A percentile compares a stretch with the other conserved stretches of the same genome.
Conservation (phyloP, 2,113 vertebrate species). For the Silurus meridionalis region DNA sequence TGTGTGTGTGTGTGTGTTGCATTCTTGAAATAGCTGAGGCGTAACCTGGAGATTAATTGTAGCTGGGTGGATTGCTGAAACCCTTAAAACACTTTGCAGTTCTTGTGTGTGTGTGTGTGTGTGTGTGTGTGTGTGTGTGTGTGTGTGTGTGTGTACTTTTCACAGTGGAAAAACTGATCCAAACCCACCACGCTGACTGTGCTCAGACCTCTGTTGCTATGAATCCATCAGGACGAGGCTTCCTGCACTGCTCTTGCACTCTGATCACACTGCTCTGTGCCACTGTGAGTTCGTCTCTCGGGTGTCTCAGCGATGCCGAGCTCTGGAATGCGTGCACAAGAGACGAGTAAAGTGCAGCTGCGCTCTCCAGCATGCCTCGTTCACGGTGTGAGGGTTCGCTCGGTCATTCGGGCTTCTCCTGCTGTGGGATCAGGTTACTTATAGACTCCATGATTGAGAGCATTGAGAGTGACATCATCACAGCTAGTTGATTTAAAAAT, state of each 20-base stretch:
- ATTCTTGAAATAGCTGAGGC: conserved; percentile 84
- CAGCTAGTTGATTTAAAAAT: background rate
- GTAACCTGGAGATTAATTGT: conserved; percentile 73
- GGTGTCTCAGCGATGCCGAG: conserved; percentile 40
- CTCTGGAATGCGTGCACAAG: conserved; percentile 22
- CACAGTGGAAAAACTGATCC: background rate
- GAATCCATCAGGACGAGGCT: background rate
- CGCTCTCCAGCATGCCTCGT: background rate
- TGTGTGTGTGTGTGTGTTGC: conserved; percentile 69
- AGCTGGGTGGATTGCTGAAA: conserved; percentile 74
- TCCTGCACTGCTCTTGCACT: conserved; percentile 4
- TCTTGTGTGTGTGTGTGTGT: conserved; percentile 6
- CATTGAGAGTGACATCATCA: background rate
- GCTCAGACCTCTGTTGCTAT: conserved; percentile 2
- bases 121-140: conserved; percentile 10
- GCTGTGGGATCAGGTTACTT: background rate
- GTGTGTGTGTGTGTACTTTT: background rate
- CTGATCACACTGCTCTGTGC: background rate
- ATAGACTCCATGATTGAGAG: too few relatives aligned
- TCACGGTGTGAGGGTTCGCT: background rate
- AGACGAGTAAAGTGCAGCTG: conserved; percentile 25
- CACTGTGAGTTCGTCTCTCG: background rate
- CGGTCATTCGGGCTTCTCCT: background rate
- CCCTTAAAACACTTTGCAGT: conserved; percentile 10
- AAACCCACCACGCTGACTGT: background rate